Percentiles rank a stretch among this genome's conserved stretches.
Evolutionary conservation across 2,888 invertebrate species (phyloP).

Genomic region (Caenorhabditis macrosperma): DNA sequence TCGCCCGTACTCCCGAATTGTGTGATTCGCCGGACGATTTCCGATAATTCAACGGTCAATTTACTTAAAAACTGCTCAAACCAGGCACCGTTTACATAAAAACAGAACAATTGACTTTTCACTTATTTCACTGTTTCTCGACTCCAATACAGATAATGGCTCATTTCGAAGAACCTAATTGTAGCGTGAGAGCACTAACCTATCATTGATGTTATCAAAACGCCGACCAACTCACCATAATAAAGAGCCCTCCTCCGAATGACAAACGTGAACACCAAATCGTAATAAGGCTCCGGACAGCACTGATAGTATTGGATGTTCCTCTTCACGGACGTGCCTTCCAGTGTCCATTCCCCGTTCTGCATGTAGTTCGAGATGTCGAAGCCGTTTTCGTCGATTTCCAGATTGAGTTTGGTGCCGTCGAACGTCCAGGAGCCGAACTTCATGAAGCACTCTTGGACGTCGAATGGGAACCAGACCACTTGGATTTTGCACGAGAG

Average conservation of each 20-base stretch:
- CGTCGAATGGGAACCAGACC: constrained; percentile 99
- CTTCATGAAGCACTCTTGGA: constrained; percentile 84
- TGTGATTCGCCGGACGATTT: no score
- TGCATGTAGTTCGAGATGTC: constrained; percentile 71
- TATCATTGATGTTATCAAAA: no score
- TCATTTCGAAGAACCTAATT: no score
- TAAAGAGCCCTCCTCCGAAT: constrained; percentile 96
- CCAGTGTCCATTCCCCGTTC: constrained; percentile 73
- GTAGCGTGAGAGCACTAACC: background rate
- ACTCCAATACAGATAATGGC: no score
- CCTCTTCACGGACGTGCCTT: constrained; percentile 55
- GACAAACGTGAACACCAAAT: constrained; percentile 83
- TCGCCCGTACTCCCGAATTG: no score
- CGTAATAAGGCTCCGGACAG: constrained; percentile 73
- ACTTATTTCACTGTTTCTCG: no score
- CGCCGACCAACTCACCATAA: constrained; percentile 88
- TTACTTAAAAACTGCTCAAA: no score
- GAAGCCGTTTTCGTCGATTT: constrained; percentile 72
- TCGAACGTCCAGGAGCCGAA: constrained; percentile 78
- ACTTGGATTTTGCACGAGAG: constrained; percentile 93
- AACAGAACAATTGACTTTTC: no score
- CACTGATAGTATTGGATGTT: constrained; percentile 70
- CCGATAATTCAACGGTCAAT: no score
- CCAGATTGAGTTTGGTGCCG: constrained; percentile 71
- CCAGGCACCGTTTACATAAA: no score